These are phyloP conservation scores for Linepithema humile DNA, from an alignment of 1,140 invertebrate species.

Conservation along the genomic window DNA sequence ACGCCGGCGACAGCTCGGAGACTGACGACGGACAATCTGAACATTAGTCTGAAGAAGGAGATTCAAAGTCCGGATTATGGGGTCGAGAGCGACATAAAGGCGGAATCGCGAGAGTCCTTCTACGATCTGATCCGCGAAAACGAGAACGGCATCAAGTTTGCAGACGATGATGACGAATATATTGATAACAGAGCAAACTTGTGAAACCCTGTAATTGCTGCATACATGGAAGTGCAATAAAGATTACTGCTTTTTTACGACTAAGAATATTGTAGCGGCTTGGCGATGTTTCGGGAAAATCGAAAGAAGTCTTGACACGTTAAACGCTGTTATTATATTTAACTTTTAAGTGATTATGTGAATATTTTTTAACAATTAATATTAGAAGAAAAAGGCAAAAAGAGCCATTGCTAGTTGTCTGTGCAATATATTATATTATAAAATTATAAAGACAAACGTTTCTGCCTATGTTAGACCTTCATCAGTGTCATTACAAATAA, in stretches of 20 bases:
- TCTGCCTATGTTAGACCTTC: too few species aligned
- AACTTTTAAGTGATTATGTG: too few species aligned
- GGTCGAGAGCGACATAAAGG: constrained; percentile 74
- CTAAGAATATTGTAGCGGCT: background rate
- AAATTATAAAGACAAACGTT: too few species aligned
- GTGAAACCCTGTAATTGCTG: constrained; percentile 55
- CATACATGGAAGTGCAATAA: constrained; percentile 25
- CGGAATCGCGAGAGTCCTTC: constrained; percentile 77
- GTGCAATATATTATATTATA: too few species aligned
- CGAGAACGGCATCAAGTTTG: constrained; percentile 83
- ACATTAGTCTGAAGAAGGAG: constrained; percentile 72
- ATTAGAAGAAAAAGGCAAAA: too few species aligned
- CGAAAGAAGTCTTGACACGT: background rate
- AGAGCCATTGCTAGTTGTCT: too few species aligned
- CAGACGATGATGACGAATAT: constrained; percentile 84
- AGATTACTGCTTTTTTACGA: constrained; percentile 20
- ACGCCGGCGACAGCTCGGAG: constrained; percentile 76
- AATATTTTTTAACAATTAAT: too few species aligned
- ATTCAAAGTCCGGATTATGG: constrained; percentile 77
- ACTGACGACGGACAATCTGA: constrained; percentile 60
- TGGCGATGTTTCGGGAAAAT: background rate
- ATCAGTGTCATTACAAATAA: too few species aligned
- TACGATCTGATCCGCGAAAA: constrained; percentile 81
- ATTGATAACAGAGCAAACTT: constrained; percentile 77
- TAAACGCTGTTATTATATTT: background rate